Base-by-base conservation (phyloP, 2,888 invertebrate genomes). In the Orthosia gothica region DNA sequence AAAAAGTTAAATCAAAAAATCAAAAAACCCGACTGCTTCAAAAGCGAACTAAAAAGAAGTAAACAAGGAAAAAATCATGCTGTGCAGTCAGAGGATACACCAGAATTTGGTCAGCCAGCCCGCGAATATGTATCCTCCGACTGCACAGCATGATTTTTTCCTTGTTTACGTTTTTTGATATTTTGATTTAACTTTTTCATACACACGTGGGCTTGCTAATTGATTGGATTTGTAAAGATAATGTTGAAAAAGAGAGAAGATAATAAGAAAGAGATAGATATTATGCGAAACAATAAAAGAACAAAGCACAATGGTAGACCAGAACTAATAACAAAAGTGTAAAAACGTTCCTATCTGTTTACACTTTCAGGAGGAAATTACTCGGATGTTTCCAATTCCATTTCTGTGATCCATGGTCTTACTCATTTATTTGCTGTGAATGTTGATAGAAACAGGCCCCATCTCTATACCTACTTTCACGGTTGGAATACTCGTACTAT, bases 251-350 rank as follows among this genome's bases (percentile, higher is more conserved):
- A n/a, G n/a, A n/a, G n/a, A n/a, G n/a, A n/a, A n/a, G n/a, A n/a
- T n/a, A n/a, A n/a, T n/a, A n/a, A n/a, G n/a, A n/a, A 50, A 67
- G 23, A 63, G 23, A 79, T 62, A 67, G 40, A 65, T 61, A 55
- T 64, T 32, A 81, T 67, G 58, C 58, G 40, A 59, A 81, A 59
- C 45, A 52, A 54, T 32, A 67, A 73, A 76, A 55, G 54, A 76
- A 79, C 81, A 81, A 76, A 75, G 52, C 20, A 65, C 45, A 71
- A 68, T 61, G 32, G 40, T 32, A n/a, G 49, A 59, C 52, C 20
- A 32, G 62, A 58, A 67, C 50, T 50, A 72, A 76, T 45, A 49
- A 81, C 20, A 61, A 68, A 58, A 55, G 50, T 18, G 20, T 64
- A 18, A 65, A 49, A 77, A 59, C 54, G n/a, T 75, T 57, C 23